Conservation (phyloP, 2,113 vertebrate species). For the Ciconia boyciana region DNA sequence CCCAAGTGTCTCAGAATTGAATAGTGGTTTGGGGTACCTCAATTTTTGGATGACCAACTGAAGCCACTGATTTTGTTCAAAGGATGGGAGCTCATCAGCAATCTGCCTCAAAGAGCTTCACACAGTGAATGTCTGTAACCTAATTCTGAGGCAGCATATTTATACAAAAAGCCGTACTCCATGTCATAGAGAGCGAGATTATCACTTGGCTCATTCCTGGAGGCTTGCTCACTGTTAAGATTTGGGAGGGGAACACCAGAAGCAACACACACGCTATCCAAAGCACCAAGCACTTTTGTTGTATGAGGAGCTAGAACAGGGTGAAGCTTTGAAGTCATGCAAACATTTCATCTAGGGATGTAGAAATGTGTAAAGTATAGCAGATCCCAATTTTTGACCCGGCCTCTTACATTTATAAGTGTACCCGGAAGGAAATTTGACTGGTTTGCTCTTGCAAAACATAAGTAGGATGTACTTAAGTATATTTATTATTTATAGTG, state of each 20-base stretch:
- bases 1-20: neutral
- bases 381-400: neutral
- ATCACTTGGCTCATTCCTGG: neutral
- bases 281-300: neutral
- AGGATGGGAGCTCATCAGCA: neutral
- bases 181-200: neutral
- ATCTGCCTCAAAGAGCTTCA: neutral
- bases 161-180: neutral
- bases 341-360: neutral
- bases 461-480: neutral
- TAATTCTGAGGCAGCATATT: neutral
- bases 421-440: neutral
- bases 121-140: neutral
- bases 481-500: neutral
- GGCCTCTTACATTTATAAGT: neutral
- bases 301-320: neutral
- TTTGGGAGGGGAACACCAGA: neutral
- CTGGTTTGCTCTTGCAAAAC: neutral
- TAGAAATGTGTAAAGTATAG: neutral
- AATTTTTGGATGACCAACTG: neutral
- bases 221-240: neutral
- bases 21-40: neutral
- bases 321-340: neutral
- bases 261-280: rapidly evolving
- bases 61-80: neutral